A percentile compares a stretch with the other conserved stretches of the same genome.
Evolutionary conservation across 2,113 vertebrate genomes (phyloP).

Genomic region (Jacana jacana): DNA sequence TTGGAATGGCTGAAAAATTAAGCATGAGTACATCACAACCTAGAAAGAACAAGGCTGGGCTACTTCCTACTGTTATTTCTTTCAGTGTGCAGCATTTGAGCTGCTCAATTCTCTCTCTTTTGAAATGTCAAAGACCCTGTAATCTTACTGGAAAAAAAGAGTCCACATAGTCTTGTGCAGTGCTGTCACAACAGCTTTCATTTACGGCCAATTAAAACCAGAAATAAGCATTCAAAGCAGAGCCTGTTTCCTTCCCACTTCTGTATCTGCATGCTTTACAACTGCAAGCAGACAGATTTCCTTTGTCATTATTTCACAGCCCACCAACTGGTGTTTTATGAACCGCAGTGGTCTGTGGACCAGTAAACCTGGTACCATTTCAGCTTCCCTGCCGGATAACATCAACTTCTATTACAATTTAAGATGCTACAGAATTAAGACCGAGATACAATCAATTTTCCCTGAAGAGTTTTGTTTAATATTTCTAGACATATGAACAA

Average conservation of each 20-base stretch:
- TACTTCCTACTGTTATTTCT: constrained; percentile 8
- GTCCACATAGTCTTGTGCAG: not conserved
- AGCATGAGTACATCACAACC: not conserved
- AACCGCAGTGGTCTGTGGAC: not conserved
- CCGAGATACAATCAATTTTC: not conserved
- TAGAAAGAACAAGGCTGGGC: not conserved
- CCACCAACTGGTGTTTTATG: not conserved
- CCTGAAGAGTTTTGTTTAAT: not conserved
- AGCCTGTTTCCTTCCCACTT: not conserved
- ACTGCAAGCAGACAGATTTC: not conserved
- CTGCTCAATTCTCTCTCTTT: not conserved
- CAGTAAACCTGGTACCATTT: not conserved
- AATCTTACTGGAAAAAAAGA: not conserved
- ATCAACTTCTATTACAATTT: not conserved
- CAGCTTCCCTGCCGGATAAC: not conserved
- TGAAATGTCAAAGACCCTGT: not conserved
- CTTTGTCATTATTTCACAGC: not conserved
- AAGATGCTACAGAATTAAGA: not conserved
- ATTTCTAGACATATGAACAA: not conserved
- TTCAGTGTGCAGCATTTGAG: not conserved
- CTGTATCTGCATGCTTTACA: no score
- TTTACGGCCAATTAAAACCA: constrained; percentile 32
- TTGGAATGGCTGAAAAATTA: not conserved
- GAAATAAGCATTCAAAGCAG: not conserved
- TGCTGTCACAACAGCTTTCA: not conserved